These are phyloP conservation scores for Dolichotis patagonum DNA, from an alignment of 2,113 vertebrate genomes.

Conservation along the genomic window DNA sequence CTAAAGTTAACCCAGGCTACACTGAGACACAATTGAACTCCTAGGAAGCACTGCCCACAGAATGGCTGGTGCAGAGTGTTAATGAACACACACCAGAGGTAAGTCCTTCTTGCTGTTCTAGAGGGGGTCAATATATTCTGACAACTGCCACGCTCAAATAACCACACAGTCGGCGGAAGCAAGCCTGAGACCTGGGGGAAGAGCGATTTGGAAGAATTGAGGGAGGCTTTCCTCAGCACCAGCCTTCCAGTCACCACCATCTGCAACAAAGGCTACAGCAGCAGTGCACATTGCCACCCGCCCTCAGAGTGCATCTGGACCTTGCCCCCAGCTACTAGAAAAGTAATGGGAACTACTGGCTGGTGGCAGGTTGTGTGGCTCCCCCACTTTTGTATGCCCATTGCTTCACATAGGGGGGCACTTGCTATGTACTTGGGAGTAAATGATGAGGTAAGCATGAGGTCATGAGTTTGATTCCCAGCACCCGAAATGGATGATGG, in stretches of 20 bases:
- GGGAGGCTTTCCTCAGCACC: background rate
- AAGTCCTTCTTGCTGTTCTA: background rate
- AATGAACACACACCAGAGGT: background rate
- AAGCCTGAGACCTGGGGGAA: background rate
- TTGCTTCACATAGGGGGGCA: background rate
- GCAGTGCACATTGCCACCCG: background rate
- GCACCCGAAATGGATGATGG: no score
- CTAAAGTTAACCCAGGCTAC: conserved; percentile 16
- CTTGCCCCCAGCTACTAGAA: background rate
- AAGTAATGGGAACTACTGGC: background rate
- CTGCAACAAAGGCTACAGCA: background rate
- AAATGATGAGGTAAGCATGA: background rate
- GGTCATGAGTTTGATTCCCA: no score
- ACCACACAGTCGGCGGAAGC: accelerated
- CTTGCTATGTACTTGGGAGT: background rate
- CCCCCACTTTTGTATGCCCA: conserved; percentile 16
- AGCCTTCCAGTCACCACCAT: background rate
- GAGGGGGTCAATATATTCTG: background rate
- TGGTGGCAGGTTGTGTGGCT: background rate
- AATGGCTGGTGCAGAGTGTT: background rate
- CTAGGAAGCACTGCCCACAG: background rate
- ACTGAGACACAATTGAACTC: background rate
- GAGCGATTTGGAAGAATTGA: background rate
- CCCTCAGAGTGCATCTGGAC: background rate
- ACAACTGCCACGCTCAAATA: background rate